These are phyloP conservation scores for Leptinotarsa juncta DNA, from an alignment of 2,888 invertebrate species.

Conservation along the genomic window DNA sequence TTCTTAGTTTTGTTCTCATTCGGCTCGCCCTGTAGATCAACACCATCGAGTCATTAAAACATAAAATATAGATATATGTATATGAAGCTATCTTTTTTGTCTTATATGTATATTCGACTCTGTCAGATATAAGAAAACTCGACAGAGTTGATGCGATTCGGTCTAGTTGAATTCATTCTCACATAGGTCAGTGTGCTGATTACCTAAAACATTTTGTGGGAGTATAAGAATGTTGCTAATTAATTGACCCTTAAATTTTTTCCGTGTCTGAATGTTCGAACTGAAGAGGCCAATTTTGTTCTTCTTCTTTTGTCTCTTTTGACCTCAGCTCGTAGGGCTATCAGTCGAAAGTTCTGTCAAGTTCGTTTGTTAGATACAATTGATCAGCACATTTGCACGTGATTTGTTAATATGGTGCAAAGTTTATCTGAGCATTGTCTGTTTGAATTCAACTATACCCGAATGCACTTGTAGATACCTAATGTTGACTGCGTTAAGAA, in stretches of 20 bases:
- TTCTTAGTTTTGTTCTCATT: too few relatives aligned
- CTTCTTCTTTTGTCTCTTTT: not conserved
- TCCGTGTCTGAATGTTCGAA: too few relatives aligned
- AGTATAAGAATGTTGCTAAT: too few relatives aligned
- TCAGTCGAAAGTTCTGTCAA: not conserved
- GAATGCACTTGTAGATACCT: not conserved
- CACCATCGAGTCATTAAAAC: constrained; percentile 3
- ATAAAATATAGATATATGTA: not conserved
- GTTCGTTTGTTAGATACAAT: too few relatives aligned
- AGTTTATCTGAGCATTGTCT: too few relatives aligned
- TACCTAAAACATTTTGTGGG: too few relatives aligned
- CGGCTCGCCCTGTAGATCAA: not conserved
- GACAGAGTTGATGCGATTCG: not conserved
- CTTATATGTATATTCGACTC: constrained; percentile 8
- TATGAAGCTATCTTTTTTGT: constrained; percentile 10
- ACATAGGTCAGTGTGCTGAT: not conserved
- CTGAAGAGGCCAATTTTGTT: not conserved
- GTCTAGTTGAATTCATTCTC: not conserved
- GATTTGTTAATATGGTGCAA: too few relatives aligned
- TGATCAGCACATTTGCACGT: too few relatives aligned
- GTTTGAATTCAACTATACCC: not conserved
- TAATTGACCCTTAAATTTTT: too few relatives aligned
- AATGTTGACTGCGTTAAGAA: not conserved
- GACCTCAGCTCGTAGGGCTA: not conserved
- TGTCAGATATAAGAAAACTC: not conserved